Evolutionary conservation across 2,888 invertebrate species (phyloP), one percentile per base, ranked within the genome.

Genomic region (Drosophila merina): DNA sequence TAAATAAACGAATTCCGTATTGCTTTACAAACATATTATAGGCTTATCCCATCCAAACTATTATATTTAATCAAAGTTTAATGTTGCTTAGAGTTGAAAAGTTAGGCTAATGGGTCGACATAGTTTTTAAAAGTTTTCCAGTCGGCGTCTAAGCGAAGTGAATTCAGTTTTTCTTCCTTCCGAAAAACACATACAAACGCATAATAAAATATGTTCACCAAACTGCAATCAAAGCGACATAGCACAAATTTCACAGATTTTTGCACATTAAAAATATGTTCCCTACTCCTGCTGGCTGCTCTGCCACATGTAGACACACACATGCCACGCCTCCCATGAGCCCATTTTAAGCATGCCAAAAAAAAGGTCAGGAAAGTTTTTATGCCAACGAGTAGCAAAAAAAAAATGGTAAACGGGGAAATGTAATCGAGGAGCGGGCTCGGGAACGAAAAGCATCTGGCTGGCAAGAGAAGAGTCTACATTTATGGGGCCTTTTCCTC

Each of bases 221-320:
- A 74, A 84, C 62, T 75, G 64, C 74, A 81, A 86, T 84, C 81
- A 80, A 74, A 81, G 76, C 67, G 51, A 59, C 58, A 86, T 72
- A 49, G 66, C 64, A 55, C 57, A 72, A 76, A 84, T 81, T 81
- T 81, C 68, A 70, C 85, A 84, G 74, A 84, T 84, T 84, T 78
- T 81, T 81, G 76, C 69, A 75, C 85, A 86, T 81, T 84, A 64
- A 78, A 84, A 81, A 81, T 81, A 78, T 81, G 82, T 63, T 81
- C 62, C 62, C 59, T 63, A 67, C 66, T 77, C 54, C 67, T 45
- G 36, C 51, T 36, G 31, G 10, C 59, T 42, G 31, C 20, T 57
- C 12, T 44, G 49, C 48, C 44, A 47, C 66, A 66, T 25, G 44
- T 14, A 49, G 47, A 48, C 28, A 58, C 36, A 38, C 72, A 38